A percentile compares a stretch with the other conserved stretches of the same genome.
Evolutionary conservation across 1,140 invertebrate genomes (phyloP).

Genomic region (Mactra quadrangularis): DNA sequence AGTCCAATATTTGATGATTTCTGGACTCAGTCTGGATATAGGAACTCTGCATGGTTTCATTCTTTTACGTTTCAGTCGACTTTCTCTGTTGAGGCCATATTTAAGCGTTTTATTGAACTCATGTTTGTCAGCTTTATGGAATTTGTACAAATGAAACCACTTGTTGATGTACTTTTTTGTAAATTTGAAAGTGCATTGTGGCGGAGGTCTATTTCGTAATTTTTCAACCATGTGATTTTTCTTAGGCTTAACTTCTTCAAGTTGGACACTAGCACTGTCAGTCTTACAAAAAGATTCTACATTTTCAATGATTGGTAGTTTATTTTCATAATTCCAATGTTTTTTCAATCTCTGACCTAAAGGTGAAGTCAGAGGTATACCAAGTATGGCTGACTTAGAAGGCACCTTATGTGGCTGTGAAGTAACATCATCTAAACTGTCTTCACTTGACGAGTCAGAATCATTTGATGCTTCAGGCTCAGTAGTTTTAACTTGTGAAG

Average conservation of each 20-base stretch:
- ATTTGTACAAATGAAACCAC: constrained; percentile 51
- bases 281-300: constrained; percentile 47
- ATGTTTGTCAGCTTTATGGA: constrained; percentile 33
- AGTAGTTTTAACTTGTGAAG: background rate
- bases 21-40: constrained; percentile 25
- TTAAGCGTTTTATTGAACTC: constrained; percentile 40
- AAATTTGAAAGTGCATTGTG: constrained; percentile 47
- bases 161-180: constrained; percentile 55
- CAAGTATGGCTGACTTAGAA: constrained; percentile 41
- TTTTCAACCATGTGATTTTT: constrained; percentile 55
- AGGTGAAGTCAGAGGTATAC: constrained; percentile 54
- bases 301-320: constrained; percentile 31
- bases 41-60: constrained; percentile 48
- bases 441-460: background rate
- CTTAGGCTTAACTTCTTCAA: background rate
- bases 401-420: constrained; percentile 17
- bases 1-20: constrained; percentile 48
- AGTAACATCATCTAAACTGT: background rate
- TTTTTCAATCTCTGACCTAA: constrained; percentile 51
- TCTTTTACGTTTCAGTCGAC: constrained; percentile 18
- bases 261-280: background rate
- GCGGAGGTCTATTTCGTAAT: constrained; percentile 44
- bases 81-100: constrained; percentile 39
- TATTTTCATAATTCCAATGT: constrained; percentile 48
- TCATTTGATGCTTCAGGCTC: background rate